phyloP scores from a whole-genome alignment of 2,797 vertebrate species.

The Myotis vivesi region DNA sequence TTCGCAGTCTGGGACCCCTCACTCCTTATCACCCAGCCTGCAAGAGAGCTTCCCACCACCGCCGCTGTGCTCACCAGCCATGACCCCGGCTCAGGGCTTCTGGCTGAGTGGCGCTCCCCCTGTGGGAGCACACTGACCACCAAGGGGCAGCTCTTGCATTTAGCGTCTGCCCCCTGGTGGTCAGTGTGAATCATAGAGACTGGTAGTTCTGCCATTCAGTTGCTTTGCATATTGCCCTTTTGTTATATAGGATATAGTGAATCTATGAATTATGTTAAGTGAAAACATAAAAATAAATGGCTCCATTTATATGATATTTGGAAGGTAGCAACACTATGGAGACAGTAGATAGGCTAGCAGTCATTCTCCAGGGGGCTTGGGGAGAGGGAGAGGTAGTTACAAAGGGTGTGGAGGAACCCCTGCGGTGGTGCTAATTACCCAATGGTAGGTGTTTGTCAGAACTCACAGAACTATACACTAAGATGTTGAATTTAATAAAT shows the following conservation, averaged over 20 bases:
- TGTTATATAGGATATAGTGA: neutral
- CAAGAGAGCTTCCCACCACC: no score
- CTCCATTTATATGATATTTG: neutral
- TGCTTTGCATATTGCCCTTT: no score
- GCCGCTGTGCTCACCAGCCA: no score
- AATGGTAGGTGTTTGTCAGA: neutral
- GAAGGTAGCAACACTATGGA: neutral
- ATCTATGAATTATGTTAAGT: neutral
- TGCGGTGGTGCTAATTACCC: neutral
- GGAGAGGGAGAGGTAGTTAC: neutral
- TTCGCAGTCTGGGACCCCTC: no score
- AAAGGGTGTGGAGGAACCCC: neutral
- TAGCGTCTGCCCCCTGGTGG: no score
- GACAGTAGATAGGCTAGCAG: neutral
- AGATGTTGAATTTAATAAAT: neutral
- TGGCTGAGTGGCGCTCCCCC: accelerated
- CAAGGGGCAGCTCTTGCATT: no score
- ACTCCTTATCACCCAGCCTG: no score
- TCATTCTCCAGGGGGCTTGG: no score
- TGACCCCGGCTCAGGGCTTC: no score
- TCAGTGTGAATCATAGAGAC: no score
- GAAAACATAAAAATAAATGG: neutral
- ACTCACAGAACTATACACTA: neutral
- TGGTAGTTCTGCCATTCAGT: no score
- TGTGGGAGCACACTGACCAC: neutral